Evolutionary conservation across 2,797 vertebrate genomes (phyloP).

Genomic region (Salmo trutta): DNA sequence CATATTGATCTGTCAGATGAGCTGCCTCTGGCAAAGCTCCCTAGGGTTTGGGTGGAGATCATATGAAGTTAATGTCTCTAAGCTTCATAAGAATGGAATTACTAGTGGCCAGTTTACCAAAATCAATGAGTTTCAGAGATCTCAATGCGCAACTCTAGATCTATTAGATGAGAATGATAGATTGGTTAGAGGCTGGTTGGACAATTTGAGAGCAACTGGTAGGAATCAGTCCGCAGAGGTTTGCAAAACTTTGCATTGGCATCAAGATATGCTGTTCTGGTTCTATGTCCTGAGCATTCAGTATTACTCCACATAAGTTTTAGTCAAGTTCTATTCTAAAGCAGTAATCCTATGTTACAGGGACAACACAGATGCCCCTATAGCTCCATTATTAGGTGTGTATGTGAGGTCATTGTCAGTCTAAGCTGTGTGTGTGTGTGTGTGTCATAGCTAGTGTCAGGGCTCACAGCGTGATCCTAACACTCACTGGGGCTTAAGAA

Average conservation of each 20-base stretch:
- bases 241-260: conserved; percentile 26
- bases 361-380: not conserved
- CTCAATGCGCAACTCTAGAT: conserved; percentile 16
- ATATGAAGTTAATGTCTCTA: conserved; percentile 13
- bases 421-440: conserved; percentile 56
- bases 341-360: not conserved
- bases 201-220: not conserved
- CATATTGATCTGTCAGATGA: conserved; percentile 58
- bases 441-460: conserved; percentile 70
- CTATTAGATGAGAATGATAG: conserved; percentile 7
- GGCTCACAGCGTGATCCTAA: conserved; percentile 72
- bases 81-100: conserved; percentile 21
- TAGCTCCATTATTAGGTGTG: conserved; percentile 40
- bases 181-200: not conserved
- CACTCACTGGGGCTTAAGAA: conserved; percentile 70
- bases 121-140: conserved; percentile 21
- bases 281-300: not conserved
- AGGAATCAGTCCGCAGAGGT: not conserved
- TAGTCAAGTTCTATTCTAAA: not conserved
- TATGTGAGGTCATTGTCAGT: conserved; percentile 63
- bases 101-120: conserved; percentile 14
- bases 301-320: not conserved
- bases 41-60: conserved; percentile 41
- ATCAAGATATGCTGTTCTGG: not conserved
- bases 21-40: conserved; percentile 43